Evolutionary conservation across 1,140 invertebrate species (phyloP), one percentile per base, ranked within the genome.

Genomic region (Phthorimaea operculella): DNA sequence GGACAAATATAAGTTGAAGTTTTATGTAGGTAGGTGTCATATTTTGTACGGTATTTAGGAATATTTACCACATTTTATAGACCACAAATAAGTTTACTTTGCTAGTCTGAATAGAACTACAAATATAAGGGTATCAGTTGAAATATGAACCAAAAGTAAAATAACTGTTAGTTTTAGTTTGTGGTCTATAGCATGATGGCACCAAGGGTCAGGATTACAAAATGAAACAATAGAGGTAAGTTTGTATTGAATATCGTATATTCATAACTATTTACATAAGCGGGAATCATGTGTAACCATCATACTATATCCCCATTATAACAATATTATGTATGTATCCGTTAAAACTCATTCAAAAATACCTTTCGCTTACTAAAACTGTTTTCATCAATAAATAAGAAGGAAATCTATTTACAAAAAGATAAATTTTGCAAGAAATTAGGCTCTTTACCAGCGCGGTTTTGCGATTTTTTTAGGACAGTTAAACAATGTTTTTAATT

Each of bases 211-310:
- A 52, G 64, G 63, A 62, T 62, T 53, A 47, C 33, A n/a, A 78
- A 83, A 81, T 81, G 57, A 83, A 81, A 83, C 78, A 72, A 76
- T 76, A 66, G 48, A n/a, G n/a, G n/a, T n/a, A n/a, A n/a, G 16
- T 44, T 15, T 36, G 36, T 28, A 60, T 52, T 62, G 56, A 66
- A 70, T 66, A 68, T 62, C 59, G 54, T 79, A 68, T 83, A 83
- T 83, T 80, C 70, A 66, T 28, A 68, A 63, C 51, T 66, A 72
- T 72, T 70, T 65, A 74, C 68, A 75, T 28, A 28, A 55, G 60
- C 64, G 64, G 45, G 65, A 52, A 53, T 56, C 64, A 60, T 52
- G 39, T 28, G 67, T 61, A 60, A 79, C 80, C 80, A 83, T 83
- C 80, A 83, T 76, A 83, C 78, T 83, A 80, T 77, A 79, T 70